phyloP scores from a whole-genome alignment of 1,140 invertebrate species.

The Trachymyrmex septentrionalis region DNA sequence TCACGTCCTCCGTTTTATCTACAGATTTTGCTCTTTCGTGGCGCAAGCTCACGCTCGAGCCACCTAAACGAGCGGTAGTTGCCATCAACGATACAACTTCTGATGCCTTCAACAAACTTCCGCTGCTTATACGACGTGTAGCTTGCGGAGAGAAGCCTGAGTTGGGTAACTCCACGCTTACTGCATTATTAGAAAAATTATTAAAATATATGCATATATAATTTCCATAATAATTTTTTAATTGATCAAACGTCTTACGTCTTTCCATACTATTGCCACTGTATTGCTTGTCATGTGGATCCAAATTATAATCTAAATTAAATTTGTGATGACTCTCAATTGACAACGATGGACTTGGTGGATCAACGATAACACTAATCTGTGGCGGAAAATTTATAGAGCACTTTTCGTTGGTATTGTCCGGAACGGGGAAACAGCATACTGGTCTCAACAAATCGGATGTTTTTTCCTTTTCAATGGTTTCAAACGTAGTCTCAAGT shows the following conservation, averaged over 20 bases:
- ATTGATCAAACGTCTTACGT: slow-evolving; percentile 71
- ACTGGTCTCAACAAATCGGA: slow-evolving; percentile 79
- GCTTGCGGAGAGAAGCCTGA: slow-evolving; percentile 90
- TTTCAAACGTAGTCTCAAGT: slow-evolving; percentile 25
- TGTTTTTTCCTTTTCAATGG: slow-evolving; percentile 65
- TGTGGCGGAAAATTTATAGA: slow-evolving; percentile 81
- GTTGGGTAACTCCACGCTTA: slow-evolving; percentile 83
- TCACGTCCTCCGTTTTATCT: slow-evolving; percentile 87
- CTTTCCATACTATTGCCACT: slow-evolving; percentile 83
- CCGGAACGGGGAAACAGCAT: slow-evolving; percentile 80
- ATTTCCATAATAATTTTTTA: not conserved
- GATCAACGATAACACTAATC: slow-evolving; percentile 84
- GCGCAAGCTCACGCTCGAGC: slow-evolving; percentile 81
- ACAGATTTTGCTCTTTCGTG: slow-evolving; percentile 86
- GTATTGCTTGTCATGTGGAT: slow-evolving; percentile 75
- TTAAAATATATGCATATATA: not conserved
- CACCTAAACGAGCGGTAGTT: slow-evolving; percentile 86
- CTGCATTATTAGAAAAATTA: not conserved
- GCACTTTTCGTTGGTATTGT: slow-evolving; percentile 75
- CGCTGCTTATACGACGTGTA: slow-evolving; percentile 92
- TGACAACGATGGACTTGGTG: slow-evolving; percentile 84
- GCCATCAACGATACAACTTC: slow-evolving; percentile 88
- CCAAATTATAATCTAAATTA: slow-evolving; percentile 70
- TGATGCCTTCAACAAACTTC: slow-evolving; percentile 91
- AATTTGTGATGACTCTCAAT: slow-evolving; percentile 83